Conservation (phyloP, 2,113 vertebrate genomes). For the Mormoops blainvillei region DNA sequence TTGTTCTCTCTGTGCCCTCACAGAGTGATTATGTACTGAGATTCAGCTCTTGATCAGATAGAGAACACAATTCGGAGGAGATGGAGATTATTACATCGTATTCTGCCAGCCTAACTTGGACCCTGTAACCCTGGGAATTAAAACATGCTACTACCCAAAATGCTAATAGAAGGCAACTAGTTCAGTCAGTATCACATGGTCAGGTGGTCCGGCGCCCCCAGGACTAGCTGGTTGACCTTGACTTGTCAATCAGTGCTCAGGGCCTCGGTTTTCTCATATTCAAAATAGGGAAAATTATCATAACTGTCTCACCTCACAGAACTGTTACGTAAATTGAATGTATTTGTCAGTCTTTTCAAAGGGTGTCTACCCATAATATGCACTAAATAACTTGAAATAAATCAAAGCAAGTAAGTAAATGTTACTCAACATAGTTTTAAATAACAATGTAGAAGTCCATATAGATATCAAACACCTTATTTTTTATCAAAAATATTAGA, state of each 20-base stretch:
- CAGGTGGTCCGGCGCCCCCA: neutral
- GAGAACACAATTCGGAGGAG: neutral
- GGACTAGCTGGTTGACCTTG: neutral
- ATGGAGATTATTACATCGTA: neutral
- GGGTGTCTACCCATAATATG: neutral
- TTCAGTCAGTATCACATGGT: neutral
- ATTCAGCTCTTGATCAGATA: neutral
- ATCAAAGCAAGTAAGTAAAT: slow-evolving; percentile 3
- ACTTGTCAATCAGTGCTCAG: neutral
- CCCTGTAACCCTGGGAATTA: neutral
- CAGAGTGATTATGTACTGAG: neutral
- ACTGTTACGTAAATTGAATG: neutral
- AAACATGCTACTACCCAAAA: neutral
- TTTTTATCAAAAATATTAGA: neutral
- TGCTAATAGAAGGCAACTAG: neutral
- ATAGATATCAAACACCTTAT: neutral
- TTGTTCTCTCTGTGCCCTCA: neutral
- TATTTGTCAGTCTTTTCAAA: neutral
- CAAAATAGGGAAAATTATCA: neutral
- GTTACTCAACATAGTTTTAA: neutral
- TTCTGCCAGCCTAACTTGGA: neutral
- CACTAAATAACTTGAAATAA: neutral
- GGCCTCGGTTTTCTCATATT: neutral
- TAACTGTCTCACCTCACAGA: neutral
- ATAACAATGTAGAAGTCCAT: neutral